These are phyloP conservation scores for Avahi laniger DNA, from an alignment of 2,797 vertebrate species.

Conservation along the genomic window DNA sequence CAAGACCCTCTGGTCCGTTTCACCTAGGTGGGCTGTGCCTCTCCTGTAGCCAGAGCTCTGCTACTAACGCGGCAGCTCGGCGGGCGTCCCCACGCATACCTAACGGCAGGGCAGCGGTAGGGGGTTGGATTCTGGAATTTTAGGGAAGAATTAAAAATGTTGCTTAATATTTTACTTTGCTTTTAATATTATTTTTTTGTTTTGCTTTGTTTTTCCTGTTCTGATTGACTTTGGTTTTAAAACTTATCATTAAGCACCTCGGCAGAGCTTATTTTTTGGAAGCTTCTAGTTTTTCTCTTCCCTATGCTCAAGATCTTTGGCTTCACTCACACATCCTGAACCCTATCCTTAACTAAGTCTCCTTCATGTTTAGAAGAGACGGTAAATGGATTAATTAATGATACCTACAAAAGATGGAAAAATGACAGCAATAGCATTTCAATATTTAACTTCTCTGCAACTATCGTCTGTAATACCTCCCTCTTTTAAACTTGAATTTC, in stretches of 20 bases:
- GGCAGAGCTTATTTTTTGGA: not conserved
- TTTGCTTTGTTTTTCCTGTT: not conserved
- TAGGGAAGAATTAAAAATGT: not conserved
- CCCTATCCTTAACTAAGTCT: not conserved
- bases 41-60: not conserved
- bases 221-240: not conserved
- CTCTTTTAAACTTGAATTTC: not conserved
- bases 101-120: too few species aligned
- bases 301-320: not conserved
- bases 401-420: not conserved
- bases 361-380: not conserved
- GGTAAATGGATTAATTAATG: not conserved
- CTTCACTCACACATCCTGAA: not conserved
- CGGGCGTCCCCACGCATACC: rapidly evolving
- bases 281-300: not conserved
- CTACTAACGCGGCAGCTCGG: rapidly evolving
- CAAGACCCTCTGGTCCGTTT: not conserved
- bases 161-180: not conserved
- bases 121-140: not conserved
- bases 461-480: rapidly evolving
- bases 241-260: not conserved
- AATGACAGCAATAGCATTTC: not conserved
- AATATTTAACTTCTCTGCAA: not conserved
- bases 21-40: not conserved
- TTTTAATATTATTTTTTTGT: not conserved